Evolutionary conservation across 2,113 vertebrate genomes (phyloP).

Genomic region (Mobula hypostoma): DNA sequence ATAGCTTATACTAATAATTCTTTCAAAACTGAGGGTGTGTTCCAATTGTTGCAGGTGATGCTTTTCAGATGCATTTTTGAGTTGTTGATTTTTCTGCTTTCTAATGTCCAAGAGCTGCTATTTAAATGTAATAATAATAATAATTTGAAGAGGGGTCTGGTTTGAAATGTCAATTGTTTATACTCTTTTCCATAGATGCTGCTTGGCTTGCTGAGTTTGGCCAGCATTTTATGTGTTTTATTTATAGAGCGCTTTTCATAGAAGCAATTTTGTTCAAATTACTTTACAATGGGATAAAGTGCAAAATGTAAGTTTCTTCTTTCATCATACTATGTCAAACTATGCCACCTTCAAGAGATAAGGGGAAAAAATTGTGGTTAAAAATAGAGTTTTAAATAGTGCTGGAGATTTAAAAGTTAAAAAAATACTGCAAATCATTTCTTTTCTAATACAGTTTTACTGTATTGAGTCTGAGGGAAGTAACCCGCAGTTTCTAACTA

Average conservation of each 20-base stretch:
- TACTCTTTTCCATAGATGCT: too few species aligned
- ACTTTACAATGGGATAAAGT: too few species aligned
- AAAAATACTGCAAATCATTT: neutral
- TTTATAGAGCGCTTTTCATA: too few species aligned
- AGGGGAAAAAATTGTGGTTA: neutral
- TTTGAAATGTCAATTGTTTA: too few species aligned
- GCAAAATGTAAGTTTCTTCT: neutral
- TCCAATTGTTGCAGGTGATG: neutral
- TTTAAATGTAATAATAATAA: neutral
- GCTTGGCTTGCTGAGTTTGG: too few species aligned
- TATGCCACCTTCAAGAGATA: neutral
- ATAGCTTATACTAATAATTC: neutral
- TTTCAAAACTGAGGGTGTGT: neutral
- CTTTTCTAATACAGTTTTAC: neutral
- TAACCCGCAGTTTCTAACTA: neutral
- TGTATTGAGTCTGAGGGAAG: too few species aligned
- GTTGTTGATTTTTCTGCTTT: neutral
- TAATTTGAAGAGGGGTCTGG: too few species aligned
- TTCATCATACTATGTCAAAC: neutral
- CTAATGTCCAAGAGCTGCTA: neutral
- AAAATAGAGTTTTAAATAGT: neutral
- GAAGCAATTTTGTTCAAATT: too few species aligned
- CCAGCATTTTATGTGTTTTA: too few species aligned
- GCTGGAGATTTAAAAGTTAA: neutral
- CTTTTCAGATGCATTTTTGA: neutral